These are phyloP conservation scores for Perca flavescens DNA, from an alignment of 2,113 vertebrate genomes.

Conservation along the genomic window DNA sequence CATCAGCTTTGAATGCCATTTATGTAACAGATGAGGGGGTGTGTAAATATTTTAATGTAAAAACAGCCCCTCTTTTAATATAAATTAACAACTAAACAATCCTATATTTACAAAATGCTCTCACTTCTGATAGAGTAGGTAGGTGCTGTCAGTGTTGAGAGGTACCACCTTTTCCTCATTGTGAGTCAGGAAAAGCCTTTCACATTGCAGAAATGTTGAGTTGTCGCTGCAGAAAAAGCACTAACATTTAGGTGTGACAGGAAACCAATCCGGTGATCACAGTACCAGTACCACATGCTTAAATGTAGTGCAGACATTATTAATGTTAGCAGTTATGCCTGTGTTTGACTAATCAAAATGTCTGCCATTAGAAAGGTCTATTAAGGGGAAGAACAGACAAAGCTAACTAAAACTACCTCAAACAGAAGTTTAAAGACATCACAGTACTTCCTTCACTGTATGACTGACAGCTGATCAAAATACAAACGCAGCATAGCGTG, in stretches of 20 bases:
- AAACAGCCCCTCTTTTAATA: too few species aligned
- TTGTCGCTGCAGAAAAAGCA: background rate
- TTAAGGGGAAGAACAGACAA: conserved; percentile 9
- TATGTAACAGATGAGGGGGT: too few species aligned
- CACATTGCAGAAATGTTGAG: too few species aligned
- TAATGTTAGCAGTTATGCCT: background rate
- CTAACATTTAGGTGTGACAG: background rate
- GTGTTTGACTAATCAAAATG: background rate
- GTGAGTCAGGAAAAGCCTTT: too few species aligned
- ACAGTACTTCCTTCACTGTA: background rate
- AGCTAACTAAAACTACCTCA: conserved; percentile 3
- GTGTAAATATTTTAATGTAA: too few species aligned
- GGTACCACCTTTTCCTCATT: too few species aligned
- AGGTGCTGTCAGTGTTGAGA: too few species aligned
- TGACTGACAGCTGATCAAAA: conserved; percentile 44
- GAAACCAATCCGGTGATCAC: background rate
- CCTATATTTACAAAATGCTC: too few species aligned
- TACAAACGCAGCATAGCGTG: background rate
- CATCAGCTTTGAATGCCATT: too few species aligned
- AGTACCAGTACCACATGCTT: background rate
- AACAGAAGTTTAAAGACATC: conserved; percentile 25
- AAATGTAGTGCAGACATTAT: background rate
- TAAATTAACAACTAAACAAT: too few species aligned
- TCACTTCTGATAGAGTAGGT: too few species aligned
- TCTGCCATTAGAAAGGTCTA: background rate